Evolutionary conservation across 2,113 vertebrate genomes (phyloP).

Genomic region (Notothenia coriiceps): DNA sequence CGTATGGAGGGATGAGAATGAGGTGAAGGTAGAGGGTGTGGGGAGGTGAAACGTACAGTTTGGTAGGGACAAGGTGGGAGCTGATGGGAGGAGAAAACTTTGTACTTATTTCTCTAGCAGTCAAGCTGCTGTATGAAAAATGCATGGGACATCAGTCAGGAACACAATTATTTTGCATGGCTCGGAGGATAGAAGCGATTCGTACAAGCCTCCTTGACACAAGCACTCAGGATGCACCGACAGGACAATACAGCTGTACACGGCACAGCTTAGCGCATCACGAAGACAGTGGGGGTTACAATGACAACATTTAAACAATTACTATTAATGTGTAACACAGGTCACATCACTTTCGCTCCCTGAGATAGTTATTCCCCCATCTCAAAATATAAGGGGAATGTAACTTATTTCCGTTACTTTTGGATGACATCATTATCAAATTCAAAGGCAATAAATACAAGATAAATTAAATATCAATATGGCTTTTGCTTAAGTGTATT

Average conservation of each 20-base stretch:
- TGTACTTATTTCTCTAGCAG: constrained; percentile 56
- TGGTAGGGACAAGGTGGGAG: constrained; percentile 12
- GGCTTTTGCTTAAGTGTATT: no score
- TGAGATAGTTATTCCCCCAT: no score
- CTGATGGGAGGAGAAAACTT: constrained; percentile 23
- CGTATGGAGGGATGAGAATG: constrained; percentile 48
- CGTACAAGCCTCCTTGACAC: constrained; percentile 58
- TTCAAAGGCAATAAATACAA: no score
- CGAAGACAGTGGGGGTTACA: constrained; percentile 10
- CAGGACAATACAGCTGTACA: constrained; percentile 56
- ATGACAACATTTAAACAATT: constrained; percentile 3
- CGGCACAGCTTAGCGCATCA: constrained; percentile 39
- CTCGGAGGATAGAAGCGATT: constrained; percentile 65
- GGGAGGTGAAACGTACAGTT: constrained; percentile 53
- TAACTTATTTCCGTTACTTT: not conserved
- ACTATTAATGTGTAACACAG: constrained; percentile 34
- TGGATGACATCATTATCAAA: no score
- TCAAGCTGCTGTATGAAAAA: constrained; percentile 75
- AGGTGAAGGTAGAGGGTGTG: constrained; percentile 63
- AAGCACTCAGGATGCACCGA: constrained; percentile 54
- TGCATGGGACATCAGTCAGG: constrained; percentile 77
- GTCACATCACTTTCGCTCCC: not conserved
- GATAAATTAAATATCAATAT: no score
- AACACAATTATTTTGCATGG: constrained; percentile 77
- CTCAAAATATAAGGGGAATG: no score